Evolutionary conservation across 2,113 vertebrate genomes (phyloP).

Genomic region (Hippocampus comes): DNA sequence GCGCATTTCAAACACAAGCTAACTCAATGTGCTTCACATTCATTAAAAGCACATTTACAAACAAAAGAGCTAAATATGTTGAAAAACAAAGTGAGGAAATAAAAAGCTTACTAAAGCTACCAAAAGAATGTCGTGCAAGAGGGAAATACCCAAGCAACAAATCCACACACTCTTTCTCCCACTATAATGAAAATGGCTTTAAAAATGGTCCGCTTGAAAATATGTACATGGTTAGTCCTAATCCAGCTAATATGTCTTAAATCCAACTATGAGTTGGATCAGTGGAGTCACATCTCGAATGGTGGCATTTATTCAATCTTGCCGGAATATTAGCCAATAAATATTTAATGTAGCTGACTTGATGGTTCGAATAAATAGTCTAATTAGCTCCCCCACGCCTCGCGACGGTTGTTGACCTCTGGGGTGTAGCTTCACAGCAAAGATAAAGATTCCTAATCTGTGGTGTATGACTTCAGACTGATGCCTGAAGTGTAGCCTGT

Average conservation of each 20-base stretch:
- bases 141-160: no score
- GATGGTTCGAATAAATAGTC: slow-evolving; percentile 17
- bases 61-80: no score
- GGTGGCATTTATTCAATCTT: slow-evolving; percentile 20
- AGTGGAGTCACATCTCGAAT: background rate
- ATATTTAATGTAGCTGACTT: slow-evolving; percentile 29
- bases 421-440: slow-evolving; percentile 6
- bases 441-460: slow-evolving; percentile 22
- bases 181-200: no score
- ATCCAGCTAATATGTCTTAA: background rate
- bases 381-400: slow-evolving; percentile 6
- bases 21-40: no score
- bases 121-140: no score
- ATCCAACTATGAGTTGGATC: background rate
- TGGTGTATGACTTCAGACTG: slow-evolving; percentile 23
- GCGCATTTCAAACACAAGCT: no score
- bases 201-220: no score
- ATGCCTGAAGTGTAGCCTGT: slow-evolving; percentile 42
- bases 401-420: slow-evolving; percentile 37
- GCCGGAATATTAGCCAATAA: slow-evolving; percentile 18
- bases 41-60: no score
- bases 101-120: no score
- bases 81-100: no score
- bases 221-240: no score
- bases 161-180: no score